Evolutionary conservation across 2,888 invertebrate genomes (phyloP).

Genomic region (Crocallis elinguaria): DNA sequence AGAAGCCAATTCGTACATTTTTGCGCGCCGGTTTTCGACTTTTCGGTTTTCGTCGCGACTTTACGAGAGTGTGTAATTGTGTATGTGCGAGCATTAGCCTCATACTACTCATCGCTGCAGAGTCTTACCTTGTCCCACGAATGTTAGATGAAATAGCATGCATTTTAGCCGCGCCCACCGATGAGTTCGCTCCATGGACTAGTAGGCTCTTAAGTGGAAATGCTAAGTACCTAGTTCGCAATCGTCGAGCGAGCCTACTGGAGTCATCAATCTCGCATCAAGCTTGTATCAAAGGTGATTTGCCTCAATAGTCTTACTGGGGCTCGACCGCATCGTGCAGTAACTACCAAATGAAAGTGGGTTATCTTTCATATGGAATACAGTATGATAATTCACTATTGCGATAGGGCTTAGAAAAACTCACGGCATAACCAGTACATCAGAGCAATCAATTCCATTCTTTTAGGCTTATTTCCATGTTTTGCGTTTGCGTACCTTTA

Average conservation of each 20-base stretch:
- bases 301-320: conserved; percentile 42
- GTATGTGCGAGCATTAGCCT: too few species aligned
- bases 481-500: background rate
- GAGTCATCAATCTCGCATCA: conserved; percentile 47
- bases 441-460: background rate
- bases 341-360: conserved; percentile 48
- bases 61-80: too few species aligned
- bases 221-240: conserved; percentile 15
- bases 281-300: conserved; percentile 45
- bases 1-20: too few species aligned
- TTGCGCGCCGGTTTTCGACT: too few species aligned
- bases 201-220: conserved; percentile 14
- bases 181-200: too few species aligned
- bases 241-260: too few species aligned
- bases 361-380: conserved; percentile 43
- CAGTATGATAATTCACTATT: conserved; percentile 31
- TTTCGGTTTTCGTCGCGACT: too few species aligned
- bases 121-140: too few species aligned
- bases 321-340: conserved; percentile 40
- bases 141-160: too few species aligned
- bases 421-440: background rate
- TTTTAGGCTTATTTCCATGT: background rate
- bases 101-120: too few species aligned
- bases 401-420: conserved; percentile 24
- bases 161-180: too few species aligned